Conservation (phyloP, 23 tunicate genomes). For the Botrylloides violaceus region DNA sequence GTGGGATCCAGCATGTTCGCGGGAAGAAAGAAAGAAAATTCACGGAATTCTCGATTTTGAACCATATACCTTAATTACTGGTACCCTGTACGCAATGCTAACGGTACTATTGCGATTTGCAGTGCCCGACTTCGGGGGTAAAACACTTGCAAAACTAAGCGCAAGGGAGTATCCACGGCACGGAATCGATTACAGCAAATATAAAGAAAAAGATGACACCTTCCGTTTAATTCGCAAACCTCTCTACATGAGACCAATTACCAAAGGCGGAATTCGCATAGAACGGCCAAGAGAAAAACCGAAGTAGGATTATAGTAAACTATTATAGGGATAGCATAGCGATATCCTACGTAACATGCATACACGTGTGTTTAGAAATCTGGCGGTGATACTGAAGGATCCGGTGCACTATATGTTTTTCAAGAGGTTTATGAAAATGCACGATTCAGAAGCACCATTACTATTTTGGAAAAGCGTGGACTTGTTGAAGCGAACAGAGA, state of each 20-base stretch:
- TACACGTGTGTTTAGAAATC: constrained; percentile 21
- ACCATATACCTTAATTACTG: too few species aligned
- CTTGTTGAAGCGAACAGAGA: constrained; percentile 49
- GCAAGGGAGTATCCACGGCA: constrained; percentile 53
- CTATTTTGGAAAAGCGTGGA: constrained; percentile 89
- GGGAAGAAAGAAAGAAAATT: too few species aligned
- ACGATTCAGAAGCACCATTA: constrained; percentile 73
- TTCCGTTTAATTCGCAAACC: constrained; percentile 29
- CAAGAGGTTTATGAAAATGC: constrained; percentile 55
- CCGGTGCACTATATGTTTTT: constrained; percentile 80
- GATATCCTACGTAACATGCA: too few species aligned
- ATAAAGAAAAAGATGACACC: constrained; percentile 6
- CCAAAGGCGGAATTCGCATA: constrained; percentile 50
- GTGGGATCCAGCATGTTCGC: too few species aligned
- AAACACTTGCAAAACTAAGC: constrained; percentile 34
- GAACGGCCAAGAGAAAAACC: constrained; percentile 62
- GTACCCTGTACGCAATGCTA: too few species aligned
- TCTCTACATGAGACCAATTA: constrained; percentile 52
- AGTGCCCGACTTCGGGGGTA: constrained; percentile 47
- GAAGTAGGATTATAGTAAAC: constrained; percentile 28
- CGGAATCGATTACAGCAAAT: constrained; percentile 31
- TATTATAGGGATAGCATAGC: neutral
- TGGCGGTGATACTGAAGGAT: constrained; percentile 58
- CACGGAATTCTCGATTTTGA: too few species aligned
- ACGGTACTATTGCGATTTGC: too few species aligned